Percentiles rank a stretch among this genome's conserved stretches.
These are phyloP conservation scores for Corythornis madagascariensis DNA, from an alignment of 2,113 vertebrate species.

Conservation along the genomic window DNA sequence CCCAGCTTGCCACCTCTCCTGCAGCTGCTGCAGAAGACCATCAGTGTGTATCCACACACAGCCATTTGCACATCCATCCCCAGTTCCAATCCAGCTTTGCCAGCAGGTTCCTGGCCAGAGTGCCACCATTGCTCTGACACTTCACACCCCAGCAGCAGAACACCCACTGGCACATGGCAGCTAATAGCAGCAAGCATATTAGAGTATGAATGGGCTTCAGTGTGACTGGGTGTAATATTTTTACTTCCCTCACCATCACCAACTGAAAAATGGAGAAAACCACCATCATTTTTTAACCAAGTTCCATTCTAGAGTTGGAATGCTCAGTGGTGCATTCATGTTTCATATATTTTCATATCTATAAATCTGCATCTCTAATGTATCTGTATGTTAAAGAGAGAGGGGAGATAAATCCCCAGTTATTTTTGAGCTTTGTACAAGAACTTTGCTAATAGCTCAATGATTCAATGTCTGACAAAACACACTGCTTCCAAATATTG, in stretches of 20 bases:
- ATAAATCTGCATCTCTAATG: not conserved
- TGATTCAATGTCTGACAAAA: not conserved
- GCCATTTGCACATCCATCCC: not conserved
- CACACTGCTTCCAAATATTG: not conserved
- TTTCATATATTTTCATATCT: not conserved
- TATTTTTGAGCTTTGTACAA: not conserved
- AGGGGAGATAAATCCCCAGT: not conserved
- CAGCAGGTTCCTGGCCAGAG: not conserved
- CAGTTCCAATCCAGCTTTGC: not conserved
- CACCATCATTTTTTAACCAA: not conserved
- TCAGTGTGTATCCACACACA: not conserved
- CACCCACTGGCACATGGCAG: not conserved
- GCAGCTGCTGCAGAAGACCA: not conserved
- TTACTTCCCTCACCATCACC: too few species aligned
- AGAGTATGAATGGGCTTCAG: not conserved
- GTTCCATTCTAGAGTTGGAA: not conserved
- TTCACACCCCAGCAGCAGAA: not conserved
- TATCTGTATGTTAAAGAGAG: not conserved
- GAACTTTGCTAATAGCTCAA: not conserved
- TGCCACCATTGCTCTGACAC: not conserved
- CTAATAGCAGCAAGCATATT: not conserved
- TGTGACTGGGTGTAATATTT: too few species aligned
- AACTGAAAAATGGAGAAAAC: not conserved
- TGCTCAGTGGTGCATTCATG: not conserved
- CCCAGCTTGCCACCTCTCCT: not conserved